Conservation (phyloP, 1,140 invertebrate species). For the Brachionus rotundiformis region DNA sequence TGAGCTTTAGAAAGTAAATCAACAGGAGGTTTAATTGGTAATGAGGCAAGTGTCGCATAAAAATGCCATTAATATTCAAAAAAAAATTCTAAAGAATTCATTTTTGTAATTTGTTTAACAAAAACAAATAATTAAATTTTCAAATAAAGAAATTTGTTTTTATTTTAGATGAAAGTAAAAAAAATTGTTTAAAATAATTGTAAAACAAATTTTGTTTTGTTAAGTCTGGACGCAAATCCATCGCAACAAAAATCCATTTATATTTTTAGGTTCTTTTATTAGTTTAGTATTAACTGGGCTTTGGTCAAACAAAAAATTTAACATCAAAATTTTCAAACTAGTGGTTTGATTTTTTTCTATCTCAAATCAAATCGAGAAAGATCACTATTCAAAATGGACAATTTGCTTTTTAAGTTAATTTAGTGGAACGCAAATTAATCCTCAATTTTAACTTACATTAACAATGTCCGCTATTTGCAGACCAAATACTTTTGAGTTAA, state of each 20-base stretch:
- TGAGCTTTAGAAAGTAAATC: neutral
- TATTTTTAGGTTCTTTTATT: neutral
- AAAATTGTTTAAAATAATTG: neutral
- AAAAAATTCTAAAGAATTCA: neutral
- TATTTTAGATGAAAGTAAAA: conserved; percentile 1
- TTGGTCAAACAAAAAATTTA: neutral
- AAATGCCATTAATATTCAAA: neutral
- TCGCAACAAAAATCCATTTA: neutral
- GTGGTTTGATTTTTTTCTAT: no score
- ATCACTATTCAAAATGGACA: neutral
- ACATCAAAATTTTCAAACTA: neutral
- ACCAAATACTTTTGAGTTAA: neutral
- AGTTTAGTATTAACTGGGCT: neutral
- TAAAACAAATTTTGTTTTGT: neutral
- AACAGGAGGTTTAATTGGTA: neutral
- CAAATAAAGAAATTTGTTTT: conserved; percentile 8
- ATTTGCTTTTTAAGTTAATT: neutral
- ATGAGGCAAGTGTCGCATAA: neutral
- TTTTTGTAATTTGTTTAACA: neutral
- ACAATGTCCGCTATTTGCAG: neutral
- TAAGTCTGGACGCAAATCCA: conserved; percentile 7
- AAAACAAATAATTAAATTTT: neutral
- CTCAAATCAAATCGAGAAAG: no score
- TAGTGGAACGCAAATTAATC: neutral
- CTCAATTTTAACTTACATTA: neutral